These are phyloP conservation scores for Cloeon dipterum DNA, from an alignment of 2,888 invertebrate species.

Conservation along the genomic window DNA sequence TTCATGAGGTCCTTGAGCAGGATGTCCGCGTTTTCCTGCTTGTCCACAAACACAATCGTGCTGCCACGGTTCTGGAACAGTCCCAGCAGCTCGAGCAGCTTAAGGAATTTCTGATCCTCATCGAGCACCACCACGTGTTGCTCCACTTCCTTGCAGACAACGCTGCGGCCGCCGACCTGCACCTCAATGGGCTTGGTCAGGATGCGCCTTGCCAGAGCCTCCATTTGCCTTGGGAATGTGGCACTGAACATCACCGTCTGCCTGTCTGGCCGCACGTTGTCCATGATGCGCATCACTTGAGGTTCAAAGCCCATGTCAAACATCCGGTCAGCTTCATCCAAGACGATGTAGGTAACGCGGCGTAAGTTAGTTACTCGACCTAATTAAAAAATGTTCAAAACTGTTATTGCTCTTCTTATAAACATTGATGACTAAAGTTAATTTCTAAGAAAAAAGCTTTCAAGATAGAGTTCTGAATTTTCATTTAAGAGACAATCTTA, in stretches of 20 bases:
- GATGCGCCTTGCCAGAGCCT: conserved; percentile 84
- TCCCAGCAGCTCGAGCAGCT: conserved; percentile 90
- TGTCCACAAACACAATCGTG: conserved; percentile 93
- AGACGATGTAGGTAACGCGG: conserved; percentile 89
- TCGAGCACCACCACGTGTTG: conserved; percentile 85
- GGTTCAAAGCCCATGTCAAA: conserved; percentile 99
- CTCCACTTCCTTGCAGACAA: conserved; percentile 94
- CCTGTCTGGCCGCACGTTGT: conserved; percentile 87
- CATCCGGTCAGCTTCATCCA: conserved; percentile 99
- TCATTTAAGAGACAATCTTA: too few relatives aligned
- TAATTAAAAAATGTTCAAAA: conserved; percentile 6
- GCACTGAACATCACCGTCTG: conserved; percentile 99
- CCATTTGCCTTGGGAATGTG: conserved; percentile 98
- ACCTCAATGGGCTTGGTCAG: conserved; percentile 90
- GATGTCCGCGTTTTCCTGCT: conserved; percentile 92
- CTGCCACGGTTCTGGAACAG: conserved; percentile 80
- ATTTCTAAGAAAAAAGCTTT: too few relatives aligned
- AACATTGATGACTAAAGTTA: too few relatives aligned
- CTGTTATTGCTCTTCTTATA: background rate
- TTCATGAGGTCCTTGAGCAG: conserved; percentile 85
- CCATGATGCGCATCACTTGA: conserved; percentile 93
- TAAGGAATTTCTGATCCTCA: conserved; percentile 94
- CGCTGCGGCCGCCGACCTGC: conserved; percentile 86
- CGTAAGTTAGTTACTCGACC: conserved; percentile 85
- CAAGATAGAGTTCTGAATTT: too few relatives aligned